These are phyloP conservation scores for Danio tinwini DNA, from an alignment of 2,797 vertebrate species.

Conservation along the genomic window DNA sequence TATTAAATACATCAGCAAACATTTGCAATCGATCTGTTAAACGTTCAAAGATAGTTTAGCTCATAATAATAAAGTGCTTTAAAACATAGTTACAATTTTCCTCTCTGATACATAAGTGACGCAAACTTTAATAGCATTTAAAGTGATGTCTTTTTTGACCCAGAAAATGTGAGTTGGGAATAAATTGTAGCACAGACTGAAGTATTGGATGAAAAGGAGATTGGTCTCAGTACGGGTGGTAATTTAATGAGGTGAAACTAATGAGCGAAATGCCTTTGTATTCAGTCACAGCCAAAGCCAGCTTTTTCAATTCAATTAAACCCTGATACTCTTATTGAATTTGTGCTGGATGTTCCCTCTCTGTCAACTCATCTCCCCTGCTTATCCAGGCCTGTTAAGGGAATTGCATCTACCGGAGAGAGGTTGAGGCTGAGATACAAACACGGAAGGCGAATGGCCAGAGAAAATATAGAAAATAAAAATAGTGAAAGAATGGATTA, in stretches of 20 bases:
- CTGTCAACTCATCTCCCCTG: conserved; percentile 41
- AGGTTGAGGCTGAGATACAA: not conserved
- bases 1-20: conserved; percentile 4
- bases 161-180: conserved; percentile 8
- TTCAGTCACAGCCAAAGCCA: conserved; percentile 63
- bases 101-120: not conserved
- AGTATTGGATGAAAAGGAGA: conserved; percentile 22
- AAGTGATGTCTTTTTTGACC: not conserved
- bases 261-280: conserved; percentile 62
- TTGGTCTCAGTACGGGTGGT: conserved; percentile 57
- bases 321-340: conserved; percentile 59
- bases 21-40: not conserved
- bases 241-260: conserved; percentile 59
- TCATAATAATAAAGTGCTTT: not conserved
- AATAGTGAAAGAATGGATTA: conserved; percentile 10
- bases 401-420: conserved; percentile 35
- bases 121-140: not conserved
- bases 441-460: not conserved
- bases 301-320: conserved; percentile 72
- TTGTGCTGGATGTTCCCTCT: conserved; percentile 49
- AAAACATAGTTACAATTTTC: not conserved
- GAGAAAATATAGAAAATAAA: not conserved
- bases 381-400: conserved; percentile 39
- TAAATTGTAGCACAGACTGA: not conserved
- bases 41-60: not conserved